phyloP scores from a whole-genome alignment of 2,113 vertebrate genomes.

The Misgurnus mizolepis region DNA sequence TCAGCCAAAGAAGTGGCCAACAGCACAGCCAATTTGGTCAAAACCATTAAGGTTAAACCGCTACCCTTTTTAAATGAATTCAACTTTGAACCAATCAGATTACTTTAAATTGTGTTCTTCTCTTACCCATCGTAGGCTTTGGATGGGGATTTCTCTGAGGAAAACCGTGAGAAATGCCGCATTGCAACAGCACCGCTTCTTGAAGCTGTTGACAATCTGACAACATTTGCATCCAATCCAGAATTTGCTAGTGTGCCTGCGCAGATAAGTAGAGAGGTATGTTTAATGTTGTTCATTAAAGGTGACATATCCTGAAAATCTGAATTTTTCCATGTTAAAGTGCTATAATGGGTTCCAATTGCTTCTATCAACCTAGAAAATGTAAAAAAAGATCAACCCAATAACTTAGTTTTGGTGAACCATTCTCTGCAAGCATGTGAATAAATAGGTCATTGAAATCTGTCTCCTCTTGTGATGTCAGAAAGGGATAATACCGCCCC shows the following conservation, averaged over 20 bases:
- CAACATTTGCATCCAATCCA: constrained; percentile 92
- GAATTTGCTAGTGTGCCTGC: constrained; percentile 96
- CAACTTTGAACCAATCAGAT: not conserved
- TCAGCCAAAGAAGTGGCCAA: constrained; percentile 98
- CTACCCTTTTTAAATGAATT: not conserved
- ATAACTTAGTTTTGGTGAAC: too few species aligned
- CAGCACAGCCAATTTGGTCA: constrained; percentile 96
- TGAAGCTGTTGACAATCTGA: constrained; percentile 92
- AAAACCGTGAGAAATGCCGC: constrained; percentile 90
- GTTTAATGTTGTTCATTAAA: not conserved
- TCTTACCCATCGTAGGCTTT: constrained; percentile 72
- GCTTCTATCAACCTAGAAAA: too few species aligned
- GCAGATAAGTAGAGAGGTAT: constrained; percentile 89
- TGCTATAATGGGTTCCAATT: too few species aligned
- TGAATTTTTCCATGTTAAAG: too few species aligned
- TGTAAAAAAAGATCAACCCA: too few species aligned
- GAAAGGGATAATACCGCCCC: too few species aligned
- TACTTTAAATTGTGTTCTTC: not conserved
- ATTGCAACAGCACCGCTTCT: constrained; percentile 87
- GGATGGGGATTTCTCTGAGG: constrained; percentile 96
- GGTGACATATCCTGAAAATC: too few species aligned
- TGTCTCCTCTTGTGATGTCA: too few species aligned
- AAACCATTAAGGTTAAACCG: constrained; percentile 91
- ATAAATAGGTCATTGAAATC: too few species aligned
- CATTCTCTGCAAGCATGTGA: too few species aligned